Evolutionary conservation across 2,888 invertebrate genomes (phyloP).

Genomic region (Tyria jacobaeae): DNA sequence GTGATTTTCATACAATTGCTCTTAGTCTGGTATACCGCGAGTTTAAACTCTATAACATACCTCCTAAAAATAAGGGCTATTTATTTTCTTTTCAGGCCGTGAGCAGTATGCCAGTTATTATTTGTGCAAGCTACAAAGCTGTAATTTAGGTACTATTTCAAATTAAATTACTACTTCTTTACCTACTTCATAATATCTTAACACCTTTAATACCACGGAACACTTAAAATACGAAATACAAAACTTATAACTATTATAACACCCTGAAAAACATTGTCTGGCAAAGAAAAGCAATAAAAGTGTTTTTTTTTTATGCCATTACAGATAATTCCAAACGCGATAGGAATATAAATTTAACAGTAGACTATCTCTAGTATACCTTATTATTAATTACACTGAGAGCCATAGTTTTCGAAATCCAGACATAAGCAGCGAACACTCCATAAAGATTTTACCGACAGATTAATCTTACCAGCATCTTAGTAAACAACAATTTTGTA

Average conservation of each 20-base stretch:
- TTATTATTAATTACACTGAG: not conserved
- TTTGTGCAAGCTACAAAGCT: no score
- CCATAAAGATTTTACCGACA: not conserved
- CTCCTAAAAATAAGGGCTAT: no score
- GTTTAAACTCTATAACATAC: no score
- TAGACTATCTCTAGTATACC: not conserved
- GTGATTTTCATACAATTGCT: no score
- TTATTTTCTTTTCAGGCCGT: no score
- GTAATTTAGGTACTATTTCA: no score
- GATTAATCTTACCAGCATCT: not conserved
- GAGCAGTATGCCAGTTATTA: no score
- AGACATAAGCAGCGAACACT: no score
- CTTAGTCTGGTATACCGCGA: no score
- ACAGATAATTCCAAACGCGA: not conserved
- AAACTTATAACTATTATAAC: not conserved
- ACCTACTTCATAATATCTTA: not conserved
- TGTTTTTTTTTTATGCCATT: not conserved
- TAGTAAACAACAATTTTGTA: not conserved
- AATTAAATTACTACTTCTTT: no score
- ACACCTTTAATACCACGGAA: not conserved
- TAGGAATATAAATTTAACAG: not conserved
- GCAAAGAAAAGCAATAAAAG: not conserved
- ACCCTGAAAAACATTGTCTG: not conserved
- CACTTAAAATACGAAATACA: not conserved
- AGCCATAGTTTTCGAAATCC: not conserved